Evolutionary conservation across 2,113 vertebrate species (phyloP).

Genomic region (Manacus vitellinus): DNA sequence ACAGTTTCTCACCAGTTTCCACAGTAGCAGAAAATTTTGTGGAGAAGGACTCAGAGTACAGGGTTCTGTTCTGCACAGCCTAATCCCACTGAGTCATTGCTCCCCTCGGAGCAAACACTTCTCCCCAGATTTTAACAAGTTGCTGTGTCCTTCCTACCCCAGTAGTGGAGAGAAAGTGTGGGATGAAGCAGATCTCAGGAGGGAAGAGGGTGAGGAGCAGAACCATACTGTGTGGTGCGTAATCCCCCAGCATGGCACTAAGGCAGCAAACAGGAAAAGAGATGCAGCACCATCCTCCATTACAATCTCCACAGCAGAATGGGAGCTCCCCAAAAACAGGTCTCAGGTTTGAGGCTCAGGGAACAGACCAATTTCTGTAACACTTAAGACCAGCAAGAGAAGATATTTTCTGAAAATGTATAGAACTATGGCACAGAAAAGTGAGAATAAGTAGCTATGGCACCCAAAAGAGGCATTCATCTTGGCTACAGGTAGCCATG

Average conservation of each 20-base stretch:
- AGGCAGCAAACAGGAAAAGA: accelerated
- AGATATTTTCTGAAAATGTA: not conserved
- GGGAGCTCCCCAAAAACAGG: not conserved
- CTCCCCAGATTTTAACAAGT: not conserved
- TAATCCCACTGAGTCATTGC: not conserved
- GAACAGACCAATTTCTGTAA: not conserved
- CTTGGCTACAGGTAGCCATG: not conserved
- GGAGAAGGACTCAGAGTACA: not conserved
- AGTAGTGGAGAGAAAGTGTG: not conserved
- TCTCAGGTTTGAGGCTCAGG: not conserved
- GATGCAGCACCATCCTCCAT: not conserved
- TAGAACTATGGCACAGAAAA: not conserved
- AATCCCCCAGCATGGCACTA: not conserved
- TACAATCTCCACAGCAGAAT: not conserved
- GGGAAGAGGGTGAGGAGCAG: not conserved
- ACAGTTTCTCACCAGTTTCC: not conserved
- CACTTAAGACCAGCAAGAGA: not conserved
- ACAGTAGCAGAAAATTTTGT: not conserved
- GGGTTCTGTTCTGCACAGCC: not conserved
- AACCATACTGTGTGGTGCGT: accelerated
- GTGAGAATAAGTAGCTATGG: not conserved
- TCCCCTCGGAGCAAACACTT: not conserved
- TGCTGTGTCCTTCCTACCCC: not conserved
- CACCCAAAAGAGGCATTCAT: not conserved
- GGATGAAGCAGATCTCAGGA: not conserved